phyloP scores from a whole-genome alignment of 2,113 vertebrate species.

The Saccopteryx leptura region DNA sequence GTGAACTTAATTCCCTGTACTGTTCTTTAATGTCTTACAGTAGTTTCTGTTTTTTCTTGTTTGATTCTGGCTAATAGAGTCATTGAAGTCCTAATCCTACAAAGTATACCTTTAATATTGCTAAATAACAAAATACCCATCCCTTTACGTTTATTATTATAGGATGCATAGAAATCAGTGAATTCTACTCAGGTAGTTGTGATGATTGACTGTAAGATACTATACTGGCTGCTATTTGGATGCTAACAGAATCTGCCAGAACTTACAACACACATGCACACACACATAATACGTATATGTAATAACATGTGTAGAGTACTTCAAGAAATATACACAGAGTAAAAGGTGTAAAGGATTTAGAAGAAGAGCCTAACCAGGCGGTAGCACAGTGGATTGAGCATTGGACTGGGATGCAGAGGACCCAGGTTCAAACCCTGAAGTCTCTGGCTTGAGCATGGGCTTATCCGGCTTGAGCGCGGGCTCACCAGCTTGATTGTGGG shows the following conservation, averaged over 20 bases:
- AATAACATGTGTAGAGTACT: constrained; percentile 2
- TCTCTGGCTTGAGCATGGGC: no score
- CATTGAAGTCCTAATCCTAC: neutral
- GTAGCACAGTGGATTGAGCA: no score
- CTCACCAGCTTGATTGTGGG: no score
- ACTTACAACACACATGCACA: no score
- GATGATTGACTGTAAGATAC: neutral
- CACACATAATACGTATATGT: neutral
- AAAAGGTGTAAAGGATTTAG: neutral
- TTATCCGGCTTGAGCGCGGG: no score
- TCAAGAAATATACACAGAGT: neutral
- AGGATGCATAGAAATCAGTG: neutral
- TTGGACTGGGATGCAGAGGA: no score
- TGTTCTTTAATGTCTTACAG: neutral
- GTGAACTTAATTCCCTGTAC: neutral
- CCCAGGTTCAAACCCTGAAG: no score
- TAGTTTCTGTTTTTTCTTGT: constrained; percentile 4
- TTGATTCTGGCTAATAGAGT: neutral
- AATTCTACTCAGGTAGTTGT: constrained; percentile 13
- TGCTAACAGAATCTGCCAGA: neutral
- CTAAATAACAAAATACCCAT: neutral
- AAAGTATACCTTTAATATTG: neutral
- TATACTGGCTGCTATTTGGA: neutral
- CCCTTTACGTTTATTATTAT: constrained; percentile 28
- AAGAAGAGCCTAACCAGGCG: no score